phyloP scores from a whole-genome alignment of 2,888 invertebrate species.

The Agrochola macilenta region DNA sequence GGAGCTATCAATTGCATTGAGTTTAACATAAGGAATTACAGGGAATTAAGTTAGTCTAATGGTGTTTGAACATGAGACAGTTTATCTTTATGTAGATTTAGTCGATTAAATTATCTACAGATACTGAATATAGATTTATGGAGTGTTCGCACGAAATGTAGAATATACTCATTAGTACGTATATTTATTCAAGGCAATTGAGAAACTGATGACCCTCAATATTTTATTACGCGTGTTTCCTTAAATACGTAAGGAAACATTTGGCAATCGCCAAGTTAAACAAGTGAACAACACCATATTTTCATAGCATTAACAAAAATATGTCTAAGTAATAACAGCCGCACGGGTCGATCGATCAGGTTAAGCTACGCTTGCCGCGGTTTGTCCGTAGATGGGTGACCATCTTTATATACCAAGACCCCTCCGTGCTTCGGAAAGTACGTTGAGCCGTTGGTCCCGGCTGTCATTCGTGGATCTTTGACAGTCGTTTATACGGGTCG shows the following conservation, averaged over 20 bases:
- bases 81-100: constrained; percentile 20
- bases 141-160: constrained; percentile 2
- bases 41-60: constrained; percentile 29
- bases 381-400: too few relatives aligned
- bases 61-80: constrained; percentile 18
- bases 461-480: too few relatives aligned
- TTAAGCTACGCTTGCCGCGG: too few relatives aligned
- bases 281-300: not conserved
- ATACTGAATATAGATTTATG: constrained; percentile 5
- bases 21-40: constrained; percentile 47
- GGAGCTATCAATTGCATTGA: constrained; percentile 38
- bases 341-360: too few relatives aligned
- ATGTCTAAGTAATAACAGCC: too few relatives aligned
- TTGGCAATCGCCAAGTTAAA: not conserved
- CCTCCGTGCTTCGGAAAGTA: too few relatives aligned
- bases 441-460: too few relatives aligned
- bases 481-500: too few relatives aligned
- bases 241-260: not conserved
- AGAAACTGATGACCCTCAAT: not conserved
- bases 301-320: not conserved
- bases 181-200: not conserved
- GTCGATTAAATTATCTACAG: not conserved
- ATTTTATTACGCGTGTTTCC: not conserved
- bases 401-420: too few relatives aligned
- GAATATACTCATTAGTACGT: not conserved